These are phyloP conservation scores for Prolemur simus DNA, from an alignment of 2,113 vertebrate genomes.

Conservation along the genomic window DNA sequence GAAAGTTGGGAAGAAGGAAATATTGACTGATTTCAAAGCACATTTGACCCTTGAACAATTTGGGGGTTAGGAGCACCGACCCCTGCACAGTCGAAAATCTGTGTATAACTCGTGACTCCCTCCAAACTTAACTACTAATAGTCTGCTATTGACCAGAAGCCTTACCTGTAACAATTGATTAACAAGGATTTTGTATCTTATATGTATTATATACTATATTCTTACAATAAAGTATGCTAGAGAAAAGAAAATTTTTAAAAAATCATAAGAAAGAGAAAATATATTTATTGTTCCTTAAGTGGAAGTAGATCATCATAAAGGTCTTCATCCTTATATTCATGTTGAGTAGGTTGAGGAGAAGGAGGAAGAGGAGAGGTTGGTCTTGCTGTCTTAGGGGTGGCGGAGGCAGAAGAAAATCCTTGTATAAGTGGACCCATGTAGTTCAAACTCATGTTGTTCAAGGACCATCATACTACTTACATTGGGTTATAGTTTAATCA, in stretches of 20 bases:
- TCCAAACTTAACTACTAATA: neutral
- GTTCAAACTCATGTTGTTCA: neutral
- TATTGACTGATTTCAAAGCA: conserved; percentile 77
- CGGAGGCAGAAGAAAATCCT: neutral
- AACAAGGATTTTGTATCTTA: neutral
- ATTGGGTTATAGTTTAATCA: conserved; percentile 48
- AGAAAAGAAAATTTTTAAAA: neutral
- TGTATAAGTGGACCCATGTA: neutral
- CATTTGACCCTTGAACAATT: neutral
- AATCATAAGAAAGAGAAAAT: neutral
- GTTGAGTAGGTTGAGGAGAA: neutral
- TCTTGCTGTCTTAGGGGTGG: neutral
- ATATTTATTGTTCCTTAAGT: neutral
- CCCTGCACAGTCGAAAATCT: neutral
- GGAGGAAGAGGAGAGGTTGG: neutral
- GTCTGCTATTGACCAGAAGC: neutral
- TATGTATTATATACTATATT: neutral
- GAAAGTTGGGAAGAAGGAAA: conserved; percentile 77
- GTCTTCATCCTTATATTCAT: neutral
- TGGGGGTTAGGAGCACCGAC: neutral
- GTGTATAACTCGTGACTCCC: neutral
- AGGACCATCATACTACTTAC: neutral
- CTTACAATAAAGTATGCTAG: neutral
- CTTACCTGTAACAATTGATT: neutral
- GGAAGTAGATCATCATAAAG: neutral